Evolutionary conservation across 2,797 vertebrate genomes (phyloP).

Genomic region (Rhinatrema bivittatum): DNA sequence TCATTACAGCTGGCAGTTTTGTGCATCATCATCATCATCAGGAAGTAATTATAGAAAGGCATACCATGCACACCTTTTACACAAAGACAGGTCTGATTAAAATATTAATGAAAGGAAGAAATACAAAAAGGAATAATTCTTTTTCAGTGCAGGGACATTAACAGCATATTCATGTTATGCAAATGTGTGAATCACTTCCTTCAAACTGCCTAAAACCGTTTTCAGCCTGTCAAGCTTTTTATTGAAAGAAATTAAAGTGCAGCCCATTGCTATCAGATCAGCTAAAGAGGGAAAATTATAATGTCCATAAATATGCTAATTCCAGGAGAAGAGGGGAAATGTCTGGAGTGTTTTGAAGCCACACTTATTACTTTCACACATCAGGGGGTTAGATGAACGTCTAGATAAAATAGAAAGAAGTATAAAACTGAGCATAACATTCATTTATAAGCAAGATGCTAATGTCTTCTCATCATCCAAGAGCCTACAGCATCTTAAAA

Average conservation of each 20-base stretch:
- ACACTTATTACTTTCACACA: constrained; percentile 19
- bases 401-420: constrained; percentile 17
- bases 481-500: neutral
- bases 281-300: constrained; percentile 19
- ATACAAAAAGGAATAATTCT: constrained; percentile 14
- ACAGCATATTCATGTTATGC: constrained; percentile 11
- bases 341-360: constrained; percentile 15
- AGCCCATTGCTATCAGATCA: constrained; percentile 14
- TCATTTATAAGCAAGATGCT: constrained; percentile 10
- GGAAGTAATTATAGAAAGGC: constrained; percentile 19
- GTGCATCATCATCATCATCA: constrained; percentile 18
- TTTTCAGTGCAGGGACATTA: constrained; percentile 8
- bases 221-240: constrained; percentile 10
- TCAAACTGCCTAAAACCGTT: constrained; percentile 6
- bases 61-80: constrained; percentile 19
- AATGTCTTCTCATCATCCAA: neutral
- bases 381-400: constrained; percentile 12
- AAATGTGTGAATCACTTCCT: constrained; percentile 2
- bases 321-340: neutral
- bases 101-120: constrained; percentile 18
- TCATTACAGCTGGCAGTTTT: constrained; percentile 16
- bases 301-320: constrained; percentile 18
- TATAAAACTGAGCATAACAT: constrained; percentile 13
- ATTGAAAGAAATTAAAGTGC: constrained; percentile 16
- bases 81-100: constrained; percentile 22